phyloP scores from a whole-genome alignment of 2,888 invertebrate species.

The Stegophylla sp. region DNA sequence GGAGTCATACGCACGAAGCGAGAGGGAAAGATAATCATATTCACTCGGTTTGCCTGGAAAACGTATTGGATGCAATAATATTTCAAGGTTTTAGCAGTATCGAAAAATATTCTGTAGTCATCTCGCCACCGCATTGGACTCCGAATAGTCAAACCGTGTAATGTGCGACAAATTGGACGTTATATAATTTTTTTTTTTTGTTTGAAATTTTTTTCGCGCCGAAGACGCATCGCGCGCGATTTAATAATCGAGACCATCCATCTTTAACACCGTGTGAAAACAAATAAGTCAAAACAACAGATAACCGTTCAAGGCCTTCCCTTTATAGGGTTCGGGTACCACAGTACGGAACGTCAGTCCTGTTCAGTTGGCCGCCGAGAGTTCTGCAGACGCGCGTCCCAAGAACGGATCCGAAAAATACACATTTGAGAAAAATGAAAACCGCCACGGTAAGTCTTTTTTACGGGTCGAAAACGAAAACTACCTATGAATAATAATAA shows the following conservation, averaged over 20 bases:
- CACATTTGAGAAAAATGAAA: no score
- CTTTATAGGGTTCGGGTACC: neutral
- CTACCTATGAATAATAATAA: no score
- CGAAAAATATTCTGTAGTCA: conserved; percentile 29
- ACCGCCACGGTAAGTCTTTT: conserved; percentile 13
- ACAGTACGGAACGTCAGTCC: neutral
- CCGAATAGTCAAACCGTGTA: conserved; percentile 40
- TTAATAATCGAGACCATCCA: conserved; percentile 17
- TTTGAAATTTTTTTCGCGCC: neutral
- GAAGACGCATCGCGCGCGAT: conserved; percentile 9
- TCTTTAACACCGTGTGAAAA: conserved; percentile 2
- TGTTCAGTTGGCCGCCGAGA: conserved; percentile 1
- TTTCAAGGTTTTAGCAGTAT: conserved; percentile 36
- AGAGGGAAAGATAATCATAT: conserved; percentile 30
- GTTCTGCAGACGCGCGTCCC: neutral
- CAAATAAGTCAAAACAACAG: neutral
- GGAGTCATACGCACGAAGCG: neutral
- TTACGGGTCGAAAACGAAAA: no score
- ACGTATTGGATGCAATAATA: conserved; percentile 2
- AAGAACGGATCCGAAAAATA: neutral
- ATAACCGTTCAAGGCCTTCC: conserved; percentile 41
- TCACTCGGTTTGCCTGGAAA: conserved; percentile 30
- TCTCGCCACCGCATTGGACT: neutral
- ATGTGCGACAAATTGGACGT: conserved; percentile 43
- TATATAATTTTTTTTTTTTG: conserved; percentile 1